Percentiles rank a stretch among this genome's conserved stretches.
These are phyloP conservation scores for Zingel zingel DNA, from an alignment of 2,113 vertebrate genomes.

Conservation along the genomic window DNA sequence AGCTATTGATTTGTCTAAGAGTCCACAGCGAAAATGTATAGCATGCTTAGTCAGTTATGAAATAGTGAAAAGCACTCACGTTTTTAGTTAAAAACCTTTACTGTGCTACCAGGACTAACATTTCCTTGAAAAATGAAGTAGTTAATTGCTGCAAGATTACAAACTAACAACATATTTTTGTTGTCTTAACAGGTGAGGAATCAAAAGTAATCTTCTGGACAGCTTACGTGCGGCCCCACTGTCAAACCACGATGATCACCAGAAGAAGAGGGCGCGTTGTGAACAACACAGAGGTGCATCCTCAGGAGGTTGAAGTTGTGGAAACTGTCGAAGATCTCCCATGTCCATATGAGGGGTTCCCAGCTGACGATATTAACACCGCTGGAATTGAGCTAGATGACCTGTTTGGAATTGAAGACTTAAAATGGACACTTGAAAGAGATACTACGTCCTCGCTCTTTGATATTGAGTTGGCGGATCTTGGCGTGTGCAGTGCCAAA, in stretches of 20 bases:
- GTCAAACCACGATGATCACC: conserved; percentile 79
- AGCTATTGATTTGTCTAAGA: not conserved
- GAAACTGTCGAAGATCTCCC: conserved; percentile 43
- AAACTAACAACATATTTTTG: not conserved
- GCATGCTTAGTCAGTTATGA: no score
- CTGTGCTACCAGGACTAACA: not conserved
- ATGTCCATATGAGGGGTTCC: conserved; percentile 16
- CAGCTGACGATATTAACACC: conserved; percentile 57
- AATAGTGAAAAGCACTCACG: not conserved
- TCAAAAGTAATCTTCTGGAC: not conserved
- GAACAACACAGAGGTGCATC: conserved; percentile 37
- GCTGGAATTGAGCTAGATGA: conserved; percentile 76
- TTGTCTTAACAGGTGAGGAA: conserved; percentile 32
- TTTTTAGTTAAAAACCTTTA: not conserved
- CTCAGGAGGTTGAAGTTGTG: conserved; percentile 51
- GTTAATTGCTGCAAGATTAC: not conserved
- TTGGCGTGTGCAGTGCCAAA: conserved; percentile 4
- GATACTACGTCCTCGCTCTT: conserved; percentile 58
- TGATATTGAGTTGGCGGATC: conserved; percentile 55
- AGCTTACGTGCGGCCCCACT: not conserved
- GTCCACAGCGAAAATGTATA: not conserved
- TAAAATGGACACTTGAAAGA: conserved; percentile 78
- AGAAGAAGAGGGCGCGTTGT: conserved; percentile 77
- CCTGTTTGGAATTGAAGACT: conserved; percentile 72
- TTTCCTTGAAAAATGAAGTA: not conserved